phyloP scores from a whole-genome alignment of 2,113 vertebrate species.

The Catharus bicknelli region DNA sequence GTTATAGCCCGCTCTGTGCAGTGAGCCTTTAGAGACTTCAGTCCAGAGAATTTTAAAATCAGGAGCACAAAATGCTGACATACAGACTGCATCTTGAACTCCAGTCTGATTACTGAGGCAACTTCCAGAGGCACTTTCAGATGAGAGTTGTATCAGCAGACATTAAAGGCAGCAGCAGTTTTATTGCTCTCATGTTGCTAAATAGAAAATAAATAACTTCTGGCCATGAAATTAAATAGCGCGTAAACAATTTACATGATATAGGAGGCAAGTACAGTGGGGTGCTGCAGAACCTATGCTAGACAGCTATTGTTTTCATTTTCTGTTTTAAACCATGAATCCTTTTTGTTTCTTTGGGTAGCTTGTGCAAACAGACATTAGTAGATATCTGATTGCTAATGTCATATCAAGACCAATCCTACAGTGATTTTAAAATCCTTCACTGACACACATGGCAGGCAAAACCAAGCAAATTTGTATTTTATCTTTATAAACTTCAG shows the following conservation, averaged over 20 bases:
- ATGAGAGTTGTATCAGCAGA: neutral
- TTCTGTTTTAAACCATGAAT: neutral
- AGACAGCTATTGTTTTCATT: neutral
- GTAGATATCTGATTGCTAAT: neutral
- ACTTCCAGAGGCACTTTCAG: neutral
- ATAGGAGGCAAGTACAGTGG: neutral
- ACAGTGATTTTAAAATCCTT: neutral
- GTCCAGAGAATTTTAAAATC: conserved; percentile 22
- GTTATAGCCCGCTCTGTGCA: conserved; percentile 24
- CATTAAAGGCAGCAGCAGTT: neutral
- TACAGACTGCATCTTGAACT: neutral
- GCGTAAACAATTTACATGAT: neutral
- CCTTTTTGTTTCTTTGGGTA: neutral
- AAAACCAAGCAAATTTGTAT: neutral
- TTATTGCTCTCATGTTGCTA: neutral
- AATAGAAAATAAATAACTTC: neutral
- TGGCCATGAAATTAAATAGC: neutral
- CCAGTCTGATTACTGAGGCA: neutral
- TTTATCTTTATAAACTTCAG: neutral
- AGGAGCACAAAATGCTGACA: neutral
- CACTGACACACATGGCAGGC: neutral
- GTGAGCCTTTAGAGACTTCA: conserved; percentile 43
- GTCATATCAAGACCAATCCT: neutral
- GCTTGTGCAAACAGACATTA: neutral
- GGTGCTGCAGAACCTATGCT: neutral